phyloP scores from a whole-genome alignment of 2,797 vertebrate genomes.

The Chiloscyllium punctatum region DNA sequence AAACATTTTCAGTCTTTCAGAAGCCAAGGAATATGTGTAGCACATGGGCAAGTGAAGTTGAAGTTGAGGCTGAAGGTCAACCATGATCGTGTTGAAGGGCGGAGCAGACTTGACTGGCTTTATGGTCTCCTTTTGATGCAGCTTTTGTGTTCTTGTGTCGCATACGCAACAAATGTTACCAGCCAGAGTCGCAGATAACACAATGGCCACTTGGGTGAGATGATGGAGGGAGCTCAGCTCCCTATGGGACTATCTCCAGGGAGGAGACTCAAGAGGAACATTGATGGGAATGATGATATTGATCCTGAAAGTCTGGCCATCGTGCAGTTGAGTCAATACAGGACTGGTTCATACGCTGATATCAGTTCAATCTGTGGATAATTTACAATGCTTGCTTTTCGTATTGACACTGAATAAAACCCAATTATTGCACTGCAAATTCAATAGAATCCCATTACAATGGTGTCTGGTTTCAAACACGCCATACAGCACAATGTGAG shows the following conservation, averaged over 20 bases:
- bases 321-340: not conserved
- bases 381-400: conserved; percentile 10
- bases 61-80: not conserved
- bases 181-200: not conserved
- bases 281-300: not conserved
- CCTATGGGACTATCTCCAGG: not conserved
- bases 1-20: not conserved
- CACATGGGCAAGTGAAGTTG: not conserved
- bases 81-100: not conserved
- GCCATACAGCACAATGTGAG: not conserved
- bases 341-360: not conserved
- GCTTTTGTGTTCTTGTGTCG: not conserved
- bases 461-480: not conserved
- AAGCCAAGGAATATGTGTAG: not conserved
- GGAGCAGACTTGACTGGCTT: not conserved
- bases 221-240: not conserved
- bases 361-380: not conserved
- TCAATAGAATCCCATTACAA: not conserved
- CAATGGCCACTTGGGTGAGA: not conserved
- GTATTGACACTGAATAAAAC: not conserved
- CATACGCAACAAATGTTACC: not conserved
- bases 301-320: not conserved
- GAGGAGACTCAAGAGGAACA: not conserved
- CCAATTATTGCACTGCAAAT: not conserved
- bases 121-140: not conserved